Evolutionary conservation across 2,888 invertebrate genomes (phyloP), one percentile per base, ranked within the genome.

Genomic region (Drosophila gaucha): DNA sequence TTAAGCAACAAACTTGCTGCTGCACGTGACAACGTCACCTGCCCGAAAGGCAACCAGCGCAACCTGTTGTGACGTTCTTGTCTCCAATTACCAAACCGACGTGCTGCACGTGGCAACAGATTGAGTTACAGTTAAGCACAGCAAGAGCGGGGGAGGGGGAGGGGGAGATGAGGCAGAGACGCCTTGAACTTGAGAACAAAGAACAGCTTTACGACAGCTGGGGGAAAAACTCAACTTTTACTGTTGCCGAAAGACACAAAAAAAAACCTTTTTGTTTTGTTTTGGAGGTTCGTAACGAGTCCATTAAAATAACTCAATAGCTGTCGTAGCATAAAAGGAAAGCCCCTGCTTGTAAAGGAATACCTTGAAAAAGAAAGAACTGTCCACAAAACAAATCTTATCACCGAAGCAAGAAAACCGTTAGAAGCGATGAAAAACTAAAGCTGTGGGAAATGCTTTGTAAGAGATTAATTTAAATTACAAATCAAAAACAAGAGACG

Each of bases 1-100:
- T 84, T 79, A 33, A 43, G 82, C 80, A 82, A 87, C 82, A 38
- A 78, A 74, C 83, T 74, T 46, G 75, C 31, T 58, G 60, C 20
- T 73, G 74, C 74, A 74, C 74, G 74, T 74, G 74, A 60, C 74
- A 65, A 56, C 57, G 55, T 52, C 73, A 67, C 46, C 58, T 72
- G 60, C 16, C 36, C 8, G 8, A 14, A 28, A 16, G 31, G 20
- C 49, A 31, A 41, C 16, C 38, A 67, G 47, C 31, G 55, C 72
- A 73, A 73, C 68, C 74, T 68, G 74, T 68, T 73, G 65, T 73
- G 56, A 65, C 60, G 74, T 73, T 73, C 74, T 73, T 51, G 74
- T 74, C 54, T 73, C 73, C 65, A 62, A 69, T 73, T 73, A 73
- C 73, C 65, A 72, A 73, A 60, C 64, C 60, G 30, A 47, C 44